Evolutionary conservation across 2,888 invertebrate genomes (phyloP), one percentile per base, ranked within the genome.

Genomic region (Drosophila histrio): DNA sequence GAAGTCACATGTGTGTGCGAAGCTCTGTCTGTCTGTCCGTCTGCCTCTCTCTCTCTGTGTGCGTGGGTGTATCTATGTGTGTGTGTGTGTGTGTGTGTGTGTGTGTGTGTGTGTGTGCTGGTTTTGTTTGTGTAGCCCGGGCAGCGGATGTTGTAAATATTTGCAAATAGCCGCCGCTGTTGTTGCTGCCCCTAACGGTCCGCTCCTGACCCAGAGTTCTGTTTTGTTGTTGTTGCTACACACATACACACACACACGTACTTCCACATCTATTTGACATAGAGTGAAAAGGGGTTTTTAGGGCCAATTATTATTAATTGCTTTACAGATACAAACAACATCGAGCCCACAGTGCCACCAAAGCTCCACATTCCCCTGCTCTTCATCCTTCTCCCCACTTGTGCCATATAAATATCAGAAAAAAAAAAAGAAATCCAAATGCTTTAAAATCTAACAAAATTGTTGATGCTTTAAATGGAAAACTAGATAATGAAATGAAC

Each of bases 251-350:
- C 56, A 61, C 30, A 2, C 57, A 28, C 26, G n/a, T 28, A 30
- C 30, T 9, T 15, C 32, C 41, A 34, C 22, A 56, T 36, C 46
- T 57, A 28, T 58, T 46, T 50, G 57, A 52, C 68, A 62, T 43
- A 30, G 66, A 66, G 60, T 62, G 63, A 72, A 76, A 81, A 87
- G 71, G 74, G 71, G 78, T 71, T 79, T 84, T 77, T 83, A 82
- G 67, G 77, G 79, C 77, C 89, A 90, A 90, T 89, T 89, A 90
- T 88, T 89, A 90, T 89, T 89, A 89, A 90, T 88, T 88, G 88
- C 89, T 79, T 82, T 83, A 85, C 80, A 88, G 87, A 89, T 89
- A 87, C 77, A 75, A 70, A 77, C 70, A 70, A 77, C 76, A 68
- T 61, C 59, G 28, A 43, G 60, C 60, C 65, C 61, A 53, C 72